phyloP scores from a whole-genome alignment of 1,140 invertebrate species.

The Acromyrmex charruanus region DNA sequence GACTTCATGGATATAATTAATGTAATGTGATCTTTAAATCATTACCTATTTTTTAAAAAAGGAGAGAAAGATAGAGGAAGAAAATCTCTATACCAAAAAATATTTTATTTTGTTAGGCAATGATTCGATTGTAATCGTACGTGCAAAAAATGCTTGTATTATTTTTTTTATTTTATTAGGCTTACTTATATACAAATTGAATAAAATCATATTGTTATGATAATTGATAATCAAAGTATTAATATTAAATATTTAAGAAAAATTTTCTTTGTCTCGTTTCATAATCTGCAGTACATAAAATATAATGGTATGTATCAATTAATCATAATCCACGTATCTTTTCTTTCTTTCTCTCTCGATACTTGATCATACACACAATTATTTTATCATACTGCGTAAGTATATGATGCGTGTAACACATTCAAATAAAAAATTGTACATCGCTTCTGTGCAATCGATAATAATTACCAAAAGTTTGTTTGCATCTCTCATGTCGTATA shows the following conservation, averaged over 20 bases:
- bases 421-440: constrained; percentile 68
- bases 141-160: background rate
- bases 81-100: background rate
- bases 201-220: background rate
- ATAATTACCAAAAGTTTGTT: constrained; percentile 73
- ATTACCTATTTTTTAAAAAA: background rate
- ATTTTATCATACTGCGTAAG: constrained; percentile 34
- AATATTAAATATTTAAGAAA: background rate
- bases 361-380: constrained; percentile 31
- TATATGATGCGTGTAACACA: constrained; percentile 29
- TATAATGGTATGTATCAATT: background rate
- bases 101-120: background rate
- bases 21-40: background rate
- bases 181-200: background rate
- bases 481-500: constrained; percentile 53
- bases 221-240: background rate
- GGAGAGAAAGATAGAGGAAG: background rate
- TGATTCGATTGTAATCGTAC: background rate
- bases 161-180: background rate
- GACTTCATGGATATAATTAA: background rate
- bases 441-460: constrained; percentile 66
- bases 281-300: background rate
- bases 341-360: background rate
- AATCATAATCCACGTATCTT: background rate
- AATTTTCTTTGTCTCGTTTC: background rate